phyloP scores from a whole-genome alignment of 2,888 invertebrate species.

The Cheilosia grossa region DNA sequence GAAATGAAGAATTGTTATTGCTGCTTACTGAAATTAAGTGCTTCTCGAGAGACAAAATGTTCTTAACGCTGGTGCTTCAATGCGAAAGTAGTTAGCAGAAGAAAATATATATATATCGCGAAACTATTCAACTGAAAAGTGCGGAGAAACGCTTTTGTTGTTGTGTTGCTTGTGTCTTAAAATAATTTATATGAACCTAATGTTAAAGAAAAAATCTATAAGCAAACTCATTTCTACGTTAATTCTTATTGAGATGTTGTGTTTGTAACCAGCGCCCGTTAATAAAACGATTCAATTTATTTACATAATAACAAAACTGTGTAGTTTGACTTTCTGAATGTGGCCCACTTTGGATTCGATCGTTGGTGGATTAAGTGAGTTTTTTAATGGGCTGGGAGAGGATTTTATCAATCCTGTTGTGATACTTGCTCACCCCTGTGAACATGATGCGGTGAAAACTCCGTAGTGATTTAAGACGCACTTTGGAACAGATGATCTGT shows the following conservation, averaged over 20 bases:
- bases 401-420: too few species aligned
- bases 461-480: too few species aligned
- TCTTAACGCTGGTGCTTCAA: neutral
- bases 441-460: too few species aligned
- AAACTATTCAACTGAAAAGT: conserved; percentile 19
- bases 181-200: conserved; percentile 23
- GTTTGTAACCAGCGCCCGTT: conserved; percentile 24
- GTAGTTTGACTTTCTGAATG: neutral
- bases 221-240: conserved; percentile 23
- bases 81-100: conserved; percentile 1
- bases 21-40: conserved; percentile 5
- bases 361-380: too few species aligned
- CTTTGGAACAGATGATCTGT: too few species aligned
- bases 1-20: conserved; percentile 16
- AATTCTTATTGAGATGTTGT: conserved; percentile 19
- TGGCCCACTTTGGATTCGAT: too few species aligned
- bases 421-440: too few species aligned
- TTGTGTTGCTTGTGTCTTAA: conserved; percentile 20
- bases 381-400: too few species aligned
- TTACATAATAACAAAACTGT: neutral
- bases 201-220: conserved; percentile 2
- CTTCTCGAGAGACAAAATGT: conserved; percentile 1
- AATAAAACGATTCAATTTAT: conserved; percentile 27
- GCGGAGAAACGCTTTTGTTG: conserved; percentile 15
- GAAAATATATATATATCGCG: conserved; percentile 2